Evolutionary conservation across 1,140 invertebrate genomes (phyloP).

Genomic region (Gryllus bimaculatus): DNA sequence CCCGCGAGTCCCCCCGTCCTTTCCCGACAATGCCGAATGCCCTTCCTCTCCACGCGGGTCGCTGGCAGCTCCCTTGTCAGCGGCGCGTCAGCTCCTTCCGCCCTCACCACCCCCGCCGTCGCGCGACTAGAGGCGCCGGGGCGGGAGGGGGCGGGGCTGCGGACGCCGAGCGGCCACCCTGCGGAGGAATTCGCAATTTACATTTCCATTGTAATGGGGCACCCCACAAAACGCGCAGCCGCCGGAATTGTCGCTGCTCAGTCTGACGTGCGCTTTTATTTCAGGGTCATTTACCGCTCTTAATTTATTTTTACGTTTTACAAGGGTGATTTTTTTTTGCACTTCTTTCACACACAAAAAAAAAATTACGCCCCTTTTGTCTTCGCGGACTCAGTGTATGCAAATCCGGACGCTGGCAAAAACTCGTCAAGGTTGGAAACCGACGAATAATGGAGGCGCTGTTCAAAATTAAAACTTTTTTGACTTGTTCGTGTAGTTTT

Average conservation of each 20-base stretch:
- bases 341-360: not conserved
- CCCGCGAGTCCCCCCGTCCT: too few species aligned
- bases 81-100: too few species aligned
- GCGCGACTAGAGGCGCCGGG: too few species aligned
- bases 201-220: not conserved
- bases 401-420: not conserved
- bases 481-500: conserved; percentile 4
- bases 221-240: not conserved
- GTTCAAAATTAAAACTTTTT: conserved; percentile 6
- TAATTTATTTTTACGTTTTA: not conserved
- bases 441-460: not conserved
- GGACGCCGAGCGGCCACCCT: not conserved
- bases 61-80: not conserved
- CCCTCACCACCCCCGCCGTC: too few species aligned
- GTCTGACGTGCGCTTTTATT: not conserved
- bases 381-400: not conserved
- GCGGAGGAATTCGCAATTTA: not conserved
- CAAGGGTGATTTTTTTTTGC: not conserved
- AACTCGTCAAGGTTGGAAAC: conserved; percentile 3
- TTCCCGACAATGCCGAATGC: too few species aligned
- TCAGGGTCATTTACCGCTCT: not conserved
- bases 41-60: not conserved
- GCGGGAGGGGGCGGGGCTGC: too few species aligned
- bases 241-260: not conserved
- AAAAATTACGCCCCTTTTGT: not conserved